phyloP scores from a whole-genome alignment of 2,888 invertebrate genomes.

The Cyaniris semiargus region DNA sequence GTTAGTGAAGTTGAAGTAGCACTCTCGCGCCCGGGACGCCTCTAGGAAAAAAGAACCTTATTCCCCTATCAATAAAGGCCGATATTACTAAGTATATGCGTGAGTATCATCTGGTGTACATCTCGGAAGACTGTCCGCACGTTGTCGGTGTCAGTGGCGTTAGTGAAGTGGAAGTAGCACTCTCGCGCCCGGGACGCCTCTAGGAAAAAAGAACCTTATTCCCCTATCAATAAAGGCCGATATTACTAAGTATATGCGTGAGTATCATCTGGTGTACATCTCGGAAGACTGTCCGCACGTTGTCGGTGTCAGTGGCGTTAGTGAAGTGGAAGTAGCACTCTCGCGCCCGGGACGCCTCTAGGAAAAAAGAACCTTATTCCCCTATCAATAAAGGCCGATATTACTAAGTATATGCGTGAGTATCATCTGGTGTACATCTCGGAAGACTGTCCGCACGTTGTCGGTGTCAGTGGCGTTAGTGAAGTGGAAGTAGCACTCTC shows the following conservation, averaged over 20 bases:
- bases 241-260: slow-evolving; percentile 66
- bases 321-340: slow-evolving; percentile 88
- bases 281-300: slow-evolving; percentile 86
- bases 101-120: slow-evolving; percentile 84
- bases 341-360: slow-evolving; percentile 64
- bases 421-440: slow-evolving; percentile 86
- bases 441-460: slow-evolving; percentile 86
- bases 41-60: too few species aligned
- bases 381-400: slow-evolving; percentile 69
- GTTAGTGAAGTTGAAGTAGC: slow-evolving; percentile 87
- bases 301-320: slow-evolving; percentile 87
- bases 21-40: slow-evolving; percentile 74
- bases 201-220: too few species aligned
- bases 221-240: slow-evolving; percentile 71
- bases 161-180: slow-evolving; percentile 87
- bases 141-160: slow-evolving; percentile 88
- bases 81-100: slow-evolving; percentile 67
- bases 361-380: too few species aligned
- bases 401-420: slow-evolving; percentile 71
- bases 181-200: slow-evolving; percentile 72
- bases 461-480: slow-evolving; percentile 88
- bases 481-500: slow-evolving; percentile 86
- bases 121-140: slow-evolving; percentile 87
- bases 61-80: slow-evolving; percentile 71
- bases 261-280: slow-evolving; percentile 86